Evolutionary conservation across 2,888 invertebrate genomes (phyloP), one percentile per base, ranked within the genome.

Genomic region (Zaprionus obscuricornis): DNA sequence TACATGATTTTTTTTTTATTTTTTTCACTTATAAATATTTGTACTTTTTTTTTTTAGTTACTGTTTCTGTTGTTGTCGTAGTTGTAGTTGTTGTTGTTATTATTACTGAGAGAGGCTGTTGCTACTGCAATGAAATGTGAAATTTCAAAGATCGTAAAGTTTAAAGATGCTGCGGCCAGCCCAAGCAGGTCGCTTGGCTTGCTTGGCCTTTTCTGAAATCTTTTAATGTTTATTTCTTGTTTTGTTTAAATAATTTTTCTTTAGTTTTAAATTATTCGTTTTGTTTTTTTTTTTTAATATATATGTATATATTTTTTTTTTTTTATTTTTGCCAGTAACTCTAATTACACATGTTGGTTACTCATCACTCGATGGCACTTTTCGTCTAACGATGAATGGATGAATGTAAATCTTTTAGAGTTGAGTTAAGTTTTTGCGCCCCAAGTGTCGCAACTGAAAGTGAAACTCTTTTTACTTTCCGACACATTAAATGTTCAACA

Each of bases 101-200:
- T n/a, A n/a, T n/a, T n/a, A n/a, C n/a, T n/a, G n/a, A n/a, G n/a
- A n/a, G n/a, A n/a, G n/a, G n/a, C n/a, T 26, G 20, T 42, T 31
- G 31, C 17, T 43, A 14, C 49, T 47, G 70, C 78, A 75, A 83
- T 85, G 70, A 84, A 76, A 81, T 84, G 82, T 77, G 86, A 85
- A 83, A 82, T 83, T 74, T 66, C 42, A 69, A 64, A 70, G 81
- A 84, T 82, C 84, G 68, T 82, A 85, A 85, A 84, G 72, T 74
- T 64, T 16, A 65, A 64, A 83, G 84, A 79, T 70, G 72, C 71
- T 69, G 63, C 33, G 45, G 59, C n/a, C n/a, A n/a, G n/a, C 57
- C 45, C 43, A 47, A 45, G 43, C 33, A 51, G 40, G 42, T 46
- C 50, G 34, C 22, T 49, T n/a, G n/a, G n/a, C n/a, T 22, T 36